Percentiles rank a stretch among this genome's conserved stretches.
These are phyloP conservation scores for Turnix velox DNA, from an alignment of 2,113 vertebrate species.

Conservation along the genomic window DNA sequence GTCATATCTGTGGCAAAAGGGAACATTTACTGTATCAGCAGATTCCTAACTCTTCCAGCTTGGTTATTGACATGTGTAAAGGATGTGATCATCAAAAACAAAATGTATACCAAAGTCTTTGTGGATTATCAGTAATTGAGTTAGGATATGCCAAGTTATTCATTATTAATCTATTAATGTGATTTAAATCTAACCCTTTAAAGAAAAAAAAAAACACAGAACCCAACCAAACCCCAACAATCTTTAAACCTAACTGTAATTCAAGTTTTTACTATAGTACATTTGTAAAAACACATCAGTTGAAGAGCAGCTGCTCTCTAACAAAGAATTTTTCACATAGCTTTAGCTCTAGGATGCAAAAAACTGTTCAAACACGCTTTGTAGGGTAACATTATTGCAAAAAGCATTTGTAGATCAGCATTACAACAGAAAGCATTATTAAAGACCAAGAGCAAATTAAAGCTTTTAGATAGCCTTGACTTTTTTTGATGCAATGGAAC, in stretches of 20 bases:
- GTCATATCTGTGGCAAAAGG: not conserved
- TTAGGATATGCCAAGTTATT: not conserved
- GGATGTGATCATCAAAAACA: not conserved
- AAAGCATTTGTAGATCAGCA: constrained; percentile 22
- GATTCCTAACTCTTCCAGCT: not conserved
- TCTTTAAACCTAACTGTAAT: not conserved
- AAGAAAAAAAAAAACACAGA: not conserved
- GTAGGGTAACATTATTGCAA: constrained; percentile 1
- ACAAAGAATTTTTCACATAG: not conserved
- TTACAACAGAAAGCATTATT: constrained; percentile 39
- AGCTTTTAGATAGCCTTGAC: constrained; percentile 25
- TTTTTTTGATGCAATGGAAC: not conserved
- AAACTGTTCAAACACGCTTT: not conserved
- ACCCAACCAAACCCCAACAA: not conserved
- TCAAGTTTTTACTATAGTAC: not conserved
- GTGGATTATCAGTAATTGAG: not conserved
- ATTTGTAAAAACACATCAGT: not conserved
- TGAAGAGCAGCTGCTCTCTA: constrained; percentile 2
- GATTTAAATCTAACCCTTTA: not conserved
- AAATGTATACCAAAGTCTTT: not conserved
- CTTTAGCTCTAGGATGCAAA: not conserved
- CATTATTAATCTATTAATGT: not conserved
- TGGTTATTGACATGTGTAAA: not conserved
- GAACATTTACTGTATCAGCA: constrained; percentile 29
- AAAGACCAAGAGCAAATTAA: constrained; percentile 31